These are phyloP conservation scores for Drosophila longiperda DNA, from an alignment of 2,888 invertebrate genomes.

Conservation along the genomic window DNA sequence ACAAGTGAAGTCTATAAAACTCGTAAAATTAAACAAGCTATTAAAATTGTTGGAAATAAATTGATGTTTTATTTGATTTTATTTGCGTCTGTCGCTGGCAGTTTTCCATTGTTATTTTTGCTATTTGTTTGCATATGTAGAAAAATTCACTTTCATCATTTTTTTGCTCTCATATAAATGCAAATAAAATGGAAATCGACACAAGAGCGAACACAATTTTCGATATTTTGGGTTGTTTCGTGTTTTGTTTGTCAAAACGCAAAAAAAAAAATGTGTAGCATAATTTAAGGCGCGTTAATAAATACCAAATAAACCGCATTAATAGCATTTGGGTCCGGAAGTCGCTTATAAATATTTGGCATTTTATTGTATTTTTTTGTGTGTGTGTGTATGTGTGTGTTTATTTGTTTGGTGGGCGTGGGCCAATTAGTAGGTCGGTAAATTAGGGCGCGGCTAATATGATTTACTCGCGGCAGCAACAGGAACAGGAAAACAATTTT, in stretches of 20 bases:
- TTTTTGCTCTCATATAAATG: constrained; percentile 61
- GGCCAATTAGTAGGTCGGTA: constrained; percentile 56
- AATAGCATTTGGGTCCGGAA: constrained; percentile 24
- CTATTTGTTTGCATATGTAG: constrained; percentile 23
- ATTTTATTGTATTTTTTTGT: constrained; percentile 10
- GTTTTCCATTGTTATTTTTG: constrained; percentile 16
- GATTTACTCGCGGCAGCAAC: constrained; percentile 46
- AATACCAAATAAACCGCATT: constrained; percentile 40
- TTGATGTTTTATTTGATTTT: constrained; percentile 60
- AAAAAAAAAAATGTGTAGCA: constrained; percentile 50
- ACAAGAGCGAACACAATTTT: constrained; percentile 7
- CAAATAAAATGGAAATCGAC: constrained; percentile 61
- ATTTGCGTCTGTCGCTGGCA: constrained; percentile 31
- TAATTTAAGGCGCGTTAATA: constrained; percentile 65
- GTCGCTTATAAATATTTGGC: constrained; percentile 46
- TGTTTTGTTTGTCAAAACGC: constrained; percentile 31
- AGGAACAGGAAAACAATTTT: constrained; percentile 15
- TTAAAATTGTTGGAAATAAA: constrained; percentile 46
- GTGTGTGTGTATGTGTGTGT: constrained; percentile 14
- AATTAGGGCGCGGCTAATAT: constrained; percentile 53
- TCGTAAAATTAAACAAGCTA: constrained; percentile 31
- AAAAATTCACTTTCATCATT: constrained; percentile 61
- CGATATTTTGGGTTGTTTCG: constrained; percentile 12
- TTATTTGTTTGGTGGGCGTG: constrained; percentile 16
- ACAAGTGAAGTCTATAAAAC: constrained; percentile 15